Evolutionary conservation across 2,113 vertebrate species (phyloP).

Genomic region (Atlantisia rogersi): DNA sequence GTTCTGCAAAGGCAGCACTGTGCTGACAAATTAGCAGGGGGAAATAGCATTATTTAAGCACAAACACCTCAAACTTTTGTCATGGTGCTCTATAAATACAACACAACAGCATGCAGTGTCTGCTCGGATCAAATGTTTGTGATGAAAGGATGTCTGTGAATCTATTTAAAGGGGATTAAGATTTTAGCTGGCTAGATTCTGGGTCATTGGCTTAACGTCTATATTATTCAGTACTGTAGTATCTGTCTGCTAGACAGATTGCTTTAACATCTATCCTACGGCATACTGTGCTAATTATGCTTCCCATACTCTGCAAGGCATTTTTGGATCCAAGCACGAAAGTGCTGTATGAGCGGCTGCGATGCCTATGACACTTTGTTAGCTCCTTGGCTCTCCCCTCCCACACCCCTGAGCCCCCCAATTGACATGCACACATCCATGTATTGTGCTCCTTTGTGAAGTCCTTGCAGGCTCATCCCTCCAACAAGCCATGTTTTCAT

Average conservation of each 20-base stretch:
- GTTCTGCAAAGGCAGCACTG: constrained; percentile 19
- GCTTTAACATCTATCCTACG: constrained; percentile 36
- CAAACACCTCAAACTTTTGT: constrained; percentile 58
- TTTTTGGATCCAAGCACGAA: background rate
- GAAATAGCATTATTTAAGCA: constrained; percentile 59
- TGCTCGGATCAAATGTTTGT: constrained; percentile 38
- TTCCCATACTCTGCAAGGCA: background rate
- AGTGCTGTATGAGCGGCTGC: background rate
- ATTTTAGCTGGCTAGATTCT: constrained; percentile 57
- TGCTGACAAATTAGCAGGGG: constrained; percentile 41
- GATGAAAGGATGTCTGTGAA: constrained; percentile 29
- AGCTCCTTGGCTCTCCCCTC: background rate
- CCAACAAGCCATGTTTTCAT: background rate
- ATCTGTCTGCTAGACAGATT: constrained; percentile 51
- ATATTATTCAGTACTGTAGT: constrained; percentile 46
- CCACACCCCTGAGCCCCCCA: rapidly evolving
- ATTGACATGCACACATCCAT: rapidly evolving
- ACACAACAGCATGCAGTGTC: constrained; percentile 19
- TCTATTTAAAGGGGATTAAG: constrained; percentile 65
- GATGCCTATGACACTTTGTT: background rate
- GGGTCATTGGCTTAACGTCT: constrained; percentile 62
- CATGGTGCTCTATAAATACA: constrained; percentile 53
- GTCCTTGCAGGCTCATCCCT: background rate
- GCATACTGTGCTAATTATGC: constrained; percentile 20
- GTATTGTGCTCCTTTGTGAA: background rate